Conservation (phyloP, 2,888 invertebrate species). For the Linnaemya tessellans region DNA sequence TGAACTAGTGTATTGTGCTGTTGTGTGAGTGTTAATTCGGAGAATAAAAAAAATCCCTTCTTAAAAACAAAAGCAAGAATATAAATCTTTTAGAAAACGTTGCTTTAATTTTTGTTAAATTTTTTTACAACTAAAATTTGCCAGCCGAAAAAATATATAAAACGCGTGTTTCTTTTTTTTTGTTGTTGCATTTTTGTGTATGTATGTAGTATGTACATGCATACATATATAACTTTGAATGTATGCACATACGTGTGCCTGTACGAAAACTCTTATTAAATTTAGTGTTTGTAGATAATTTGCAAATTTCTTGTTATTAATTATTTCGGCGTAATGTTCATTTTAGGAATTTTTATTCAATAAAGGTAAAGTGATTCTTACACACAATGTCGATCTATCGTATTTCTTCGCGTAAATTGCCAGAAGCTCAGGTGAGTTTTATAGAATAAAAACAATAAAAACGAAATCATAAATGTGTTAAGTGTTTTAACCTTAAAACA, state of each 20-base stretch:
- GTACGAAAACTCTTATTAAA: neutral
- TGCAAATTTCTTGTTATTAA: neutral
- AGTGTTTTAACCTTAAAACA: neutral
- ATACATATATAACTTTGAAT: too few relatives aligned
- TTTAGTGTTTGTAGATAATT: conserved; percentile 13
- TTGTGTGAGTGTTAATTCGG: conserved; percentile 61
- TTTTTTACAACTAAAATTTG: conserved; percentile 16
- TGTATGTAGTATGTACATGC: too few relatives aligned
- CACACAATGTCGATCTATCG: conserved; percentile 87
- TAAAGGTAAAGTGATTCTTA: conserved; percentile 57
- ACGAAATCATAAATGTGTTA: conserved; percentile 14
- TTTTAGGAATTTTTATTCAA: conserved; percentile 65
- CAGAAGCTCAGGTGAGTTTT: conserved; percentile 86
- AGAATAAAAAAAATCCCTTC: conserved; percentile 32
- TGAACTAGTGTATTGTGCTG: conserved; percentile 66
- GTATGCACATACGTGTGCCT: too few relatives aligned
- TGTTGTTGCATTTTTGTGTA: neutral
- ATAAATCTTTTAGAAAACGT: conserved; percentile 8
- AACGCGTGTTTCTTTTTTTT: conserved; percentile 48
- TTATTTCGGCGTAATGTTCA: conserved; percentile 13
- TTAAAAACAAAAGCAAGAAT: neutral
- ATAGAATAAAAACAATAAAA: too few relatives aligned
- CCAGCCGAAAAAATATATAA: conserved; percentile 6
- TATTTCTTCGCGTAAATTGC: conserved; percentile 86
- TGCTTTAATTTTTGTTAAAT: conserved; percentile 13